Evolutionary conservation across 2,888 invertebrate species (phyloP), one percentile per base, ranked within the genome.

Genomic region (Nebria salina): DNA sequence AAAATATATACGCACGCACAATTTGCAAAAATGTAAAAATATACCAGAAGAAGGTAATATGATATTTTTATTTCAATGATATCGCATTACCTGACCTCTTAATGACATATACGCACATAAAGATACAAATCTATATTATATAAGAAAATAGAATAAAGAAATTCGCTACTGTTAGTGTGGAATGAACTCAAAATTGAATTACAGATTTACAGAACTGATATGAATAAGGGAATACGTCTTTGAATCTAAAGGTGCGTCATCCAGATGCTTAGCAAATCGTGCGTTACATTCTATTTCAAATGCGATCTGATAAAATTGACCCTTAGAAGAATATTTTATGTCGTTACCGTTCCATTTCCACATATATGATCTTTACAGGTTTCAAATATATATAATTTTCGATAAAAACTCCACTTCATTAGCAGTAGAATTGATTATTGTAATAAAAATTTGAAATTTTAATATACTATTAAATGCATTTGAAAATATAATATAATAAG

Each of bases 251-350:
- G 54, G 54, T 13, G 9, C 9, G 20, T 43, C 43, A 70, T 72
- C 70, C 77, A 77, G 77, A 77, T 77, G 77, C 54, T 72, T 77
- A 77, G 43, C 77, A 77, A 65, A 72, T 77, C 77, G 72, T 72
- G 77, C 77, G 72, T 72, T 72, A 78, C 65, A 74, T 74, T 73
- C 78, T 74, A 78, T 78, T 78, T 74, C 65, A 78, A 78, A 65
- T 43, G 72, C 54, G 65, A 78, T 74, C 73, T 74, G 78, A 78
- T 78, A 78, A 73, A 72, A 78, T 54, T 43, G 15, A 74, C 74
- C 54, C 43, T 74, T 15, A 68, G n/a, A 68, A 20, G 68, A 68
- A 7, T 7, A 15, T 25, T 68, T 13, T 68, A 68, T 68, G 9
- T 8, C 54, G 13, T 11, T 54, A 54, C 54, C 2, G 54, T 54